Conservation (phyloP, 2,888 invertebrate genomes). For the Sisyra terminalis region DNA sequence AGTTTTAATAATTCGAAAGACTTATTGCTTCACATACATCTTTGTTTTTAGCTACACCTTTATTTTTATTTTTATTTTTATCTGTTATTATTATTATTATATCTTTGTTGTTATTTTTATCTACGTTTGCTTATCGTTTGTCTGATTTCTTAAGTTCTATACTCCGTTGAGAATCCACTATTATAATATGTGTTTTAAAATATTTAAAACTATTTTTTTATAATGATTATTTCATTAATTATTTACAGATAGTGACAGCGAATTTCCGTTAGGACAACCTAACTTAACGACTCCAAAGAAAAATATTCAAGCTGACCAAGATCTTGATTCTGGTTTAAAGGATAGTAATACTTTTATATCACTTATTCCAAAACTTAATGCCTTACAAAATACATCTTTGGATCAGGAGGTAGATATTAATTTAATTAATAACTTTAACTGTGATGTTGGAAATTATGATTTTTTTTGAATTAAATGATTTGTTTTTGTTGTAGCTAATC, state of each 20-base stretch:
- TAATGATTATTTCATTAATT: constrained; percentile 5
- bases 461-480: background rate
- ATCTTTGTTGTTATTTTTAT: too few species aligned
- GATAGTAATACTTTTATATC: constrained; percentile 26
- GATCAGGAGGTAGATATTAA: constrained; percentile 19
- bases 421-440: too few species aligned
- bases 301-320: constrained; percentile 16
- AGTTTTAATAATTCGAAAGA: too few species aligned
- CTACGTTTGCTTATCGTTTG: too few species aligned
- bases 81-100: too few species aligned
- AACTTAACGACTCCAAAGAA: constrained; percentile 11
- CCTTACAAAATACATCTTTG: constrained; percentile 24
- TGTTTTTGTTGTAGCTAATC: constrained; percentile 14
- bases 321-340: constrained; percentile 9
- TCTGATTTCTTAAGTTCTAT: too few species aligned
- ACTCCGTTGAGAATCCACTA: too few species aligned
- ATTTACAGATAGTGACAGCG: constrained; percentile 18
- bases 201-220: too few species aligned
- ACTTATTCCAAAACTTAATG: constrained; percentile 28
- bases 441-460: constrained; percentile 1
- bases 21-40: too few species aligned
- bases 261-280: constrained; percentile 20
- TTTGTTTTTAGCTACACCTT: too few species aligned
- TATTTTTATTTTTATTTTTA: too few species aligned
- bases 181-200: too few species aligned